Conservation (phyloP, 2,113 vertebrate species). For the Lagopus leucura region DNA sequence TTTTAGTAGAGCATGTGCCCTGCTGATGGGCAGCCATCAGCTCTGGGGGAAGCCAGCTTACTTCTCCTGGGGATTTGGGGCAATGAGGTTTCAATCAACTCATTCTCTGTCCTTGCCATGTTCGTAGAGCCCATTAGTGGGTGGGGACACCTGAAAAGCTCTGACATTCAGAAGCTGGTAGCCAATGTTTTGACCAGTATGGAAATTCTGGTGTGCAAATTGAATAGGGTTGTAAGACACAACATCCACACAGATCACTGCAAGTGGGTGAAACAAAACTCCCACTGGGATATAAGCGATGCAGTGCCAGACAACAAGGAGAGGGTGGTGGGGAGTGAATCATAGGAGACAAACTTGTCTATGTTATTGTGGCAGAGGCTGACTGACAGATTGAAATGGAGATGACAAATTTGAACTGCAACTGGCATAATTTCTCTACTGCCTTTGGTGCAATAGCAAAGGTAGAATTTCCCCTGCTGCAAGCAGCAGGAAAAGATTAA, state of each 20-base stretch:
- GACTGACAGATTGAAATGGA: background rate
- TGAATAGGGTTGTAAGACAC: background rate
- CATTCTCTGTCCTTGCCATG: background rate
- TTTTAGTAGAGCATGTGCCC: background rate
- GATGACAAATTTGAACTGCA: background rate
- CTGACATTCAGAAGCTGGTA: background rate
- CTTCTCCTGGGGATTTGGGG: background rate
- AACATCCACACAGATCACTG: background rate
- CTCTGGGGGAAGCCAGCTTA: background rate
- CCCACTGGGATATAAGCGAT: background rate
- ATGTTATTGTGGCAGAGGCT: background rate
- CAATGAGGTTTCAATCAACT: background rate
- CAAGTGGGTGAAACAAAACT: background rate
- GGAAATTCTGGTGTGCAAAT: background rate
- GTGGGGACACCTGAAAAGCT: background rate
- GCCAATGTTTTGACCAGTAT: background rate
- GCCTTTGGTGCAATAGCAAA: background rate
- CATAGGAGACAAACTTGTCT: background rate
- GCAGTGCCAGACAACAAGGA: background rate
- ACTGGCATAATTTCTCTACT: background rate
- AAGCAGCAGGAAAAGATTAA: background rate
- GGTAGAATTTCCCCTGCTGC: background rate
- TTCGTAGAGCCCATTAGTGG: rapidly evolving
- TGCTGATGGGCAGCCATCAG: rapidly evolving
- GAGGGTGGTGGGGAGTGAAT: background rate